Conservation (phyloP, 1,140 invertebrate species). For the Papilio glaucus region DNA sequence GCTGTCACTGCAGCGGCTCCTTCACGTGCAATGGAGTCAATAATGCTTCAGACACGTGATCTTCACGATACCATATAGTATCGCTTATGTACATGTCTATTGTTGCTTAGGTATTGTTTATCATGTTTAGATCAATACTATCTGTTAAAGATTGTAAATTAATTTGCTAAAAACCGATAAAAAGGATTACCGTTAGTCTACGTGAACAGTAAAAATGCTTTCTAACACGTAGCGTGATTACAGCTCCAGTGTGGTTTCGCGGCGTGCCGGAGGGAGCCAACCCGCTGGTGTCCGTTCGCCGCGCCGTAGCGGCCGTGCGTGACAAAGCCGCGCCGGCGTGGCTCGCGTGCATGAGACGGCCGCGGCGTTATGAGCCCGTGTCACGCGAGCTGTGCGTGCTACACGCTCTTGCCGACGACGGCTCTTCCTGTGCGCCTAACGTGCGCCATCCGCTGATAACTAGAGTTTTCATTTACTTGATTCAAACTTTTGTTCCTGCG, state of each 20-base stretch:
- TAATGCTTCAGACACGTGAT: not conserved
- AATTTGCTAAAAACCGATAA: not conserved
- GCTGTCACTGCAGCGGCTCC: not conserved
- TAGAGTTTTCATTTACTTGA: not conserved
- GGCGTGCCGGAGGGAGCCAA: not conserved
- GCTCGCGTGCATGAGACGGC: slow-evolving; percentile 11
- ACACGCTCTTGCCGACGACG: not conserved
- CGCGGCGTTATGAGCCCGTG: not conserved
- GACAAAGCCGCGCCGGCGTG: not conserved
- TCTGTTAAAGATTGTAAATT: not conserved
- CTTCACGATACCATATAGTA: not conserved
- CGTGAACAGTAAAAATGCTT: not conserved
- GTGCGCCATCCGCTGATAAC: slow-evolving; percentile 12
- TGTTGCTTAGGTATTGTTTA: not conserved
- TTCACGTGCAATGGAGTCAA: not conserved
- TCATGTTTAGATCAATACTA: not conserved
- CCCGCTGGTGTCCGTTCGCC: not conserved
- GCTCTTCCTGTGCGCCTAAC: slow-evolving; percentile 16
- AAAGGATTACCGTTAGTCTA: not conserved
- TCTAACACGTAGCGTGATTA: slow-evolving; percentile 21
- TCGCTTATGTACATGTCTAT: not conserved
- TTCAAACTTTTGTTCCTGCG: not conserved
- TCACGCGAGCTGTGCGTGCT: slow-evolving; percentile 16
- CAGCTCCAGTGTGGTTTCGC: not conserved
- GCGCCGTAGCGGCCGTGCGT: not conserved